These are phyloP conservation scores for Cathartes aura DNA, from an alignment of 2,113 vertebrate genomes.

Conservation along the genomic window DNA sequence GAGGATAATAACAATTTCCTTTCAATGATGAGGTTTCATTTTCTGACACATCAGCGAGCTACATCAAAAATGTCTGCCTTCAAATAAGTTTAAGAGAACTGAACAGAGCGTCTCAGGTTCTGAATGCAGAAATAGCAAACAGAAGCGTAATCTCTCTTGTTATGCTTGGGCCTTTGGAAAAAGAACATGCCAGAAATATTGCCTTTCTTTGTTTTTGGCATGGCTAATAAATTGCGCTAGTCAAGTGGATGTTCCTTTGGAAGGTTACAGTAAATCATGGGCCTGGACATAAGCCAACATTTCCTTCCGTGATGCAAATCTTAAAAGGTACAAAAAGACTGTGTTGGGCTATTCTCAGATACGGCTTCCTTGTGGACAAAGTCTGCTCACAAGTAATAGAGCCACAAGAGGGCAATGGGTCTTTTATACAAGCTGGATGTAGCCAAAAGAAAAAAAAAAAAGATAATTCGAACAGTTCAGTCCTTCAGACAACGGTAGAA, in stretches of 20 bases:
- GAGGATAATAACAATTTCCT: not conserved
- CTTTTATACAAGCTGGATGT: not conserved
- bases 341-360: not conserved
- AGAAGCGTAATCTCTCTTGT: not conserved
- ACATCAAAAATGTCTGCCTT: not conserved
- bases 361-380: not conserved
- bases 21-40: not conserved
- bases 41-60: not conserved
- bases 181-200: not conserved
- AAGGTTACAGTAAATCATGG: slow-evolving; percentile 21
- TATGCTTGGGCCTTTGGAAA: not conserved
- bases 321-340: not conserved
- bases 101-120: not conserved
- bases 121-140: not conserved
- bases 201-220: not conserved
- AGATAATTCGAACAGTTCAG: not conserved
- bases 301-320: not conserved
- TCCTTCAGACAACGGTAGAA: not conserved
- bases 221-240: not conserved
- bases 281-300: not conserved
- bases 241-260: slow-evolving; percentile 34
- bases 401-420: slow-evolving; percentile 19
- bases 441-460: not conserved
- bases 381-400: not conserved
- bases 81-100: not conserved